Conservation (phyloP, 2,797 vertebrate genomes). For the Prunella strophiata region DNA sequence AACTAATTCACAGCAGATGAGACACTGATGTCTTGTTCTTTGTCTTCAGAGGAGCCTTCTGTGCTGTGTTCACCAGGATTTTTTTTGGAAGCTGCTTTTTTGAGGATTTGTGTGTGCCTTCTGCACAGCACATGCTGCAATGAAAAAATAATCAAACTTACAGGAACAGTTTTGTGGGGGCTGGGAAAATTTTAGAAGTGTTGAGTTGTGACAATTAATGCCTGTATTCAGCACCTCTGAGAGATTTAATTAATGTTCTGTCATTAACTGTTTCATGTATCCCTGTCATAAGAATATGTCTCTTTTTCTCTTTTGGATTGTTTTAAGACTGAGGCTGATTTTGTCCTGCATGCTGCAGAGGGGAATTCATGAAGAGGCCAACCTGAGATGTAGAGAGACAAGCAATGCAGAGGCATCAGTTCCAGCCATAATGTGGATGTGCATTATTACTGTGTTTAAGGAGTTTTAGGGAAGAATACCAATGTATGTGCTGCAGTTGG, state of each 20-base stretch:
- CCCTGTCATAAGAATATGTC: fast-evolving
- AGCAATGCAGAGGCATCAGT: fast-evolving
- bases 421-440: neutral
- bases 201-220: conserved; percentile 19
- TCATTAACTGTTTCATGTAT: neutral
- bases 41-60: conserved; percentile 41
- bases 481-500: neutral
- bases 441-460: neutral
- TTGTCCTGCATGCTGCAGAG: neutral
- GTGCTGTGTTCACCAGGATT: neutral
- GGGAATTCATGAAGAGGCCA: neutral
- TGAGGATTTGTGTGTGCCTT: conserved; percentile 22
- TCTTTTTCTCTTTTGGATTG: neutral
- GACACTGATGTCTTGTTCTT: conserved; percentile 54
- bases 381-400: neutral
- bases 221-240: neutral
- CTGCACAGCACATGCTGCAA: conserved; percentile 33
- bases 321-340: neutral
- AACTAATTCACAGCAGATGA: conserved; percentile 58
- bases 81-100: conserved; percentile 33
- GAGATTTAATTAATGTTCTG: neutral
- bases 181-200: neutral
- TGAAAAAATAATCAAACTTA: neutral
- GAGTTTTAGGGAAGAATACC: neutral
- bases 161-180: neutral